Evolutionary conservation across 2,888 invertebrate species (phyloP).

Genomic region (Sturmia bella): DNA sequence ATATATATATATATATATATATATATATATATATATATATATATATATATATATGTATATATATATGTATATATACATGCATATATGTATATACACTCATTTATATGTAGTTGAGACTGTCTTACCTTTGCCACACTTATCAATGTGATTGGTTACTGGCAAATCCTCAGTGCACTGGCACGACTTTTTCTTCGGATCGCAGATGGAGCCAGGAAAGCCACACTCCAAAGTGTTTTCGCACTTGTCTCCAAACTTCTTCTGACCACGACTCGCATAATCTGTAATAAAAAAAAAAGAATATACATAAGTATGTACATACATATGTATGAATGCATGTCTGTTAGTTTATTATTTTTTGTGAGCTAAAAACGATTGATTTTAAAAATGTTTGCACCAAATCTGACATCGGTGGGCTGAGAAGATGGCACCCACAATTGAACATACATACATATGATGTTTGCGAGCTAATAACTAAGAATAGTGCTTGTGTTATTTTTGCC

Average conservation of each 20-base stretch:
- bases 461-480: too few relatives aligned
- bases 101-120: not conserved
- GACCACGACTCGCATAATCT: constrained; percentile 84
- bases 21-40: not conserved
- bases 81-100: not conserved
- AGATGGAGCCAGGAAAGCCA: constrained; percentile 88
- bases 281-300: constrained; percentile 34
- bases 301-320: too few relatives aligned
- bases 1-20: not conserved
- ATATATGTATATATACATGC: not conserved
- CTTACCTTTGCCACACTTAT: constrained; percentile 92
- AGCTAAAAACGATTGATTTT: too few relatives aligned
- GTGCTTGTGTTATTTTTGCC: constrained; percentile 2
- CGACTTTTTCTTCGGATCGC: constrained; percentile 86
- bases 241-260: constrained; percentile 89
- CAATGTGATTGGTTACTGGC: constrained; percentile 90
- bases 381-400: too few relatives aligned
- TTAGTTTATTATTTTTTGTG: too few relatives aligned
- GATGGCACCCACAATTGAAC: too few relatives aligned
- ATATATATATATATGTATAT: not conserved
- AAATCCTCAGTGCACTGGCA: constrained; percentile 89
- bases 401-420: too few relatives aligned
- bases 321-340: too few relatives aligned
- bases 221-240: constrained; percentile 88
- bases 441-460: too few relatives aligned